Percentiles rank a stretch among this genome's conserved stretches.
Conservation (phyloP, 2,113 vertebrate species). For the Perca flavescens region DNA sequence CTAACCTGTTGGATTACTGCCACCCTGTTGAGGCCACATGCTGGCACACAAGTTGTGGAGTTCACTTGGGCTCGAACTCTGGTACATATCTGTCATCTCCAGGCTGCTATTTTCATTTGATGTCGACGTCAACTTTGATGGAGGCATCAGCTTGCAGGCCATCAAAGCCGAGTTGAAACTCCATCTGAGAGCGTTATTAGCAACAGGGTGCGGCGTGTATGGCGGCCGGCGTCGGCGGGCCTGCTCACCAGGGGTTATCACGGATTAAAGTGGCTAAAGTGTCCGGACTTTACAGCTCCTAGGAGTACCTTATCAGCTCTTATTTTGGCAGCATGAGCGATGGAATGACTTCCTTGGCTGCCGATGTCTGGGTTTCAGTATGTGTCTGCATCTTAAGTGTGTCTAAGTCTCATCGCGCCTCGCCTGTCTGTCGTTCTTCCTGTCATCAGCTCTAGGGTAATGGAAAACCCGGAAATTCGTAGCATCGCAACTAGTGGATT, state of each 20-base stretch:
- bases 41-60: slow-evolving; percentile 23
- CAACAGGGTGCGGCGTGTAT: not conserved
- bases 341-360: slow-evolving; percentile 43
- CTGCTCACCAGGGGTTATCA: slow-evolving; percentile 43
- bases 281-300: slow-evolving; percentile 57
- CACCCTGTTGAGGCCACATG: slow-evolving; percentile 12
- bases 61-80: slow-evolving; percentile 28
- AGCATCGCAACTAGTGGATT: not conserved
- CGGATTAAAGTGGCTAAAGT: slow-evolving; percentile 64
- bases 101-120: slow-evolving; percentile 2
- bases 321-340: slow-evolving; percentile 62
- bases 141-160: slow-evolving; percentile 32
- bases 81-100: slow-evolving; percentile 35
- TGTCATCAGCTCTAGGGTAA: not conserved
- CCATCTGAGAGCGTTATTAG: slow-evolving; percentile 37
- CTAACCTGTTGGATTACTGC: slow-evolving; percentile 34
- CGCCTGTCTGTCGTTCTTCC: slow-evolving; percentile 8
- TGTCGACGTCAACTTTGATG: slow-evolving; percentile 37
- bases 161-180: slow-evolving; percentile 51
- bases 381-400: slow-evolving; percentile 43
- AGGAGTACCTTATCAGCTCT: slow-evolving; percentile 49
- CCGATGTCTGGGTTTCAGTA: slow-evolving; percentile 42
- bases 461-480: not conserved
- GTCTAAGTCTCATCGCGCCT: slow-evolving; percentile 21
- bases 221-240: not conserved